These are phyloP conservation scores for Agapostemon virescens DNA, from an alignment of 2,888 invertebrate genomes.

Conservation along the genomic window DNA sequence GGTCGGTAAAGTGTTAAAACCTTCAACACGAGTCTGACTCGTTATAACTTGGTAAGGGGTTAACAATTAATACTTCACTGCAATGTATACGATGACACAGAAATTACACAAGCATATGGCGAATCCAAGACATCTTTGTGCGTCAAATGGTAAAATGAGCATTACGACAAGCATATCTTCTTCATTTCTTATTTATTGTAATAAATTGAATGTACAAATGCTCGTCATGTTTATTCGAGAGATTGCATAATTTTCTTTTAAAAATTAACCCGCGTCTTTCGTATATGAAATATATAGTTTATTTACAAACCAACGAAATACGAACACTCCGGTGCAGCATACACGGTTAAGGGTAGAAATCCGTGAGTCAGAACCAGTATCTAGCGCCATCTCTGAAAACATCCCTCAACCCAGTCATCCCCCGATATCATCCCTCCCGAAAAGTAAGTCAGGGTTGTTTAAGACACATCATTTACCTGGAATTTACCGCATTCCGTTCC, in stretches of 20 bases:
- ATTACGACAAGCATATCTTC: background rate
- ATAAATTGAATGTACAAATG: background rate
- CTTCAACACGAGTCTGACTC: no score
- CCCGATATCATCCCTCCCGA: slow-evolving; percentile 53
- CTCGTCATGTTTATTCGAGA: background rate
- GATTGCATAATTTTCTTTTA: background rate
- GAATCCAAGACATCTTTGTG: no score
- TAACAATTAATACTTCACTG: no score
- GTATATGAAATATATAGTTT: background rate
- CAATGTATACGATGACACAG: no score
- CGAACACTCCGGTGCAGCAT: no score
- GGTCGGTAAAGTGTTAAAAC: no score
- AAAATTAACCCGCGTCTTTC: background rate
- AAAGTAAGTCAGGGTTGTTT: slow-evolving; percentile 52
- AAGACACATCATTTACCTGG: slow-evolving; percentile 58
- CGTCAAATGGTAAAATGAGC: no score
- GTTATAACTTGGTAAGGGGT: no score
- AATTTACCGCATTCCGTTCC: slow-evolving; percentile 42
- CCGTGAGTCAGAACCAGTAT: slow-evolving; percentile 35
- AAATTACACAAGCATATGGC: no score
- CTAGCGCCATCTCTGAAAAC: slow-evolving; percentile 57
- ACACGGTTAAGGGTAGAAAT: slow-evolving; percentile 26
- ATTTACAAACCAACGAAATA: background rate
- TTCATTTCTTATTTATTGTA: background rate
- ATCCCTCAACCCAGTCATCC: slow-evolving; percentile 48